A percentile compares a stretch with the other conserved stretches of the same genome.
phyloP scores from a whole-genome alignment of 1,140 invertebrate species.

The Conus ventricosus region DNA sequence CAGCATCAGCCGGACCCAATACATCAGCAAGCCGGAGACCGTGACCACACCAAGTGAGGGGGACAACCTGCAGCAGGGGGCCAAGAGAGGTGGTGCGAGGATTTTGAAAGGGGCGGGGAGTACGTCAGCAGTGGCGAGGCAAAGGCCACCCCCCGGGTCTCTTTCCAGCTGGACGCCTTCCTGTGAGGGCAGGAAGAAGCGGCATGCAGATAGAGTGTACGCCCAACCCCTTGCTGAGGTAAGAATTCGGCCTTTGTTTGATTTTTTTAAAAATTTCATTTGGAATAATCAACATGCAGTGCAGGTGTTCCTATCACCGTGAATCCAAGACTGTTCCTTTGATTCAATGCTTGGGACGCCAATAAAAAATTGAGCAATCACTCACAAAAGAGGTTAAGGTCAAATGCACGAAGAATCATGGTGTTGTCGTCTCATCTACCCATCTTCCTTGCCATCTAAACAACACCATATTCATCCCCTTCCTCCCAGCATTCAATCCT shows the following conservation, averaged over 20 bases:
- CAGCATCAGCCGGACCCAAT: not conserved
- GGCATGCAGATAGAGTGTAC: not conserved
- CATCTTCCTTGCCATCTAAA: too few species aligned
- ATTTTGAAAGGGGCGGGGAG: conserved; percentile 13
- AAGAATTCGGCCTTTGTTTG: not conserved
- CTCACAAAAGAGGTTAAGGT: too few species aligned
- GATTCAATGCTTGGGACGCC: too few species aligned
- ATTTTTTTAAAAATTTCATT: too few species aligned
- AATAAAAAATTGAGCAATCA: too few species aligned
- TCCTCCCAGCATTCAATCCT: too few species aligned
- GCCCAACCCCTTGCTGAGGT: conserved; percentile 2
- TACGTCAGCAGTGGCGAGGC: conserved; percentile 6
- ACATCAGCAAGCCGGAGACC: not conserved
- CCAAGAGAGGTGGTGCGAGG: conserved; percentile 1
- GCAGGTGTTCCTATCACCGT: too few species aligned
- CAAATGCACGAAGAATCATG: too few species aligned
- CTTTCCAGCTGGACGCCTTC: not conserved
- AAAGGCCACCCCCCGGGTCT: conserved; percentile 5
- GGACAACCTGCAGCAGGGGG: not conserved
- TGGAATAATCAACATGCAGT: too few species aligned
- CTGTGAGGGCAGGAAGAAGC: not conserved
- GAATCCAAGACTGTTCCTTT: too few species aligned
- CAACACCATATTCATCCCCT: too few species aligned
- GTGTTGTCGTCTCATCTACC: too few species aligned
- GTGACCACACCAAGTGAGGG: not conserved